Percentiles rank a stretch among this genome's conserved stretches.
Conservation (phyloP, 2,797 vertebrate species). For the Neosilurus mollespiculum region DNA sequence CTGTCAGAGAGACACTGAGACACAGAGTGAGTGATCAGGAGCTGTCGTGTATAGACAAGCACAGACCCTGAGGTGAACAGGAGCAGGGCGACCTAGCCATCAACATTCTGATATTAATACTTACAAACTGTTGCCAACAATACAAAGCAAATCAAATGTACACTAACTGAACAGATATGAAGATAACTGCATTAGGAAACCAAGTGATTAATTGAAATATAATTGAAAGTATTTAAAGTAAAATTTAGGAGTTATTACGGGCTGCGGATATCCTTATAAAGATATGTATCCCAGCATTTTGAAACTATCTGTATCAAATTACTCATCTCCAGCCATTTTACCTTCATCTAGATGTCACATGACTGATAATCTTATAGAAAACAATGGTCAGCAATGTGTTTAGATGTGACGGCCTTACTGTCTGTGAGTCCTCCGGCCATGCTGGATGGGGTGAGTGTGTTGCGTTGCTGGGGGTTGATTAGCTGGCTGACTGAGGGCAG, state of each 20-base stretch:
- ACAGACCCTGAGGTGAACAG: constrained; percentile 19
- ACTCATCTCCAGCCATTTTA: not conserved
- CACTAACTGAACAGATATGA: not conserved
- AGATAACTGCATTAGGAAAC: not conserved
- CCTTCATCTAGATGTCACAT: not conserved
- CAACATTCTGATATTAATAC: constrained; percentile 1
- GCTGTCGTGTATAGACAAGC: constrained; percentile 60
- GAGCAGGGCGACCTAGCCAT: not conserved
- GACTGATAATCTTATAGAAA: not conserved
- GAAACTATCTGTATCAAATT: not conserved
- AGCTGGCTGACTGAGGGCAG: constrained; percentile 98
- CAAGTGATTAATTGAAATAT: not conserved
- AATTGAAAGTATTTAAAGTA: not conserved
- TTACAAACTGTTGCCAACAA: not conserved
- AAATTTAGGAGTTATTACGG: not conserved
- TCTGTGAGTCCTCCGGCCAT: constrained; percentile 90
- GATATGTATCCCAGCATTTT: not conserved
- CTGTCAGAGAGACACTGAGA: constrained; percentile 49
- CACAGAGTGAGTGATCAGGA: constrained; percentile 46
- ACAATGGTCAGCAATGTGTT: not conserved
- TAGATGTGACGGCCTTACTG: constrained; percentile 78
- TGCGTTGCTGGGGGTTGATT: constrained; percentile 97
- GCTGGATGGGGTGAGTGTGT: constrained; percentile 89
- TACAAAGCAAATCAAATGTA: not conserved
- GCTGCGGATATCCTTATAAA: not conserved